Percentiles rank a stretch among this genome's conserved stretches.
phyloP scores from a whole-genome alignment of 1,140 invertebrate genomes.

The Bombus confusus region DNA sequence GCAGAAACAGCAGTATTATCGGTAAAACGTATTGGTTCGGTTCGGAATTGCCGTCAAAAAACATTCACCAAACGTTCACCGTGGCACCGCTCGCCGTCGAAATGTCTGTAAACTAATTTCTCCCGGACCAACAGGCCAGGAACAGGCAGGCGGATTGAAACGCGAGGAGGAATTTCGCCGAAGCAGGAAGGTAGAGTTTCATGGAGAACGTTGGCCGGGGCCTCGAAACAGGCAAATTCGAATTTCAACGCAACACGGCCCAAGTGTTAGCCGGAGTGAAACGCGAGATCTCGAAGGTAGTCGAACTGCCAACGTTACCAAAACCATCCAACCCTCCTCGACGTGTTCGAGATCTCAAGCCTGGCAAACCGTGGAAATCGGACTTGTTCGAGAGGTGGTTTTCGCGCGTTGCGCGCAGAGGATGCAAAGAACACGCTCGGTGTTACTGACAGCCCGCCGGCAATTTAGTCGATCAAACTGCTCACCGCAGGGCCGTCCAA shows the following conservation, averaged over 20 bases:
- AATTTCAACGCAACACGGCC: constrained; percentile 5
- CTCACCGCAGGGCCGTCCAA: constrained; percentile 56
- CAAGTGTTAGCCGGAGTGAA: neutral
- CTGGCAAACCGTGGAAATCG: constrained; percentile 27
- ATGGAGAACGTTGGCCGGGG: constrained; percentile 13
- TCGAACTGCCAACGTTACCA: constrained; percentile 1
- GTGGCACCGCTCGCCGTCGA: neutral
- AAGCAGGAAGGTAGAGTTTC: neutral
- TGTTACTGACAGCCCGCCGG: constrained; percentile 60
- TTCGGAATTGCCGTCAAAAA: constrained; percentile 17
- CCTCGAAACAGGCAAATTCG: constrained; percentile 12
- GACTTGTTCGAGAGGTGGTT: constrained; percentile 47
- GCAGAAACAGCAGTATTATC: too few relatives aligned
- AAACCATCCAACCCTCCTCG: neutral
- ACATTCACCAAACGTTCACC: neutral
- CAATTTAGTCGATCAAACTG: constrained; percentile 66
- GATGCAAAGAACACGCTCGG: constrained; percentile 49
- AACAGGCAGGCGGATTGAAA: neutral
- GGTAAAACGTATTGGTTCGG: too few relatives aligned
- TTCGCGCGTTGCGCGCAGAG: constrained; percentile 33
- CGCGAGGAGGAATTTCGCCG: too few relatives aligned
- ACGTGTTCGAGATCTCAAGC: neutral
- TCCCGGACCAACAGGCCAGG: neutral
- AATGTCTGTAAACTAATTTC: constrained; percentile 47
- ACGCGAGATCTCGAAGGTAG: neutral